A percentile compares a stretch with the other conserved stretches of the same genome.
Conservation (phyloP, 2,113 vertebrate genomes). For the Apteryx mantelli region DNA sequence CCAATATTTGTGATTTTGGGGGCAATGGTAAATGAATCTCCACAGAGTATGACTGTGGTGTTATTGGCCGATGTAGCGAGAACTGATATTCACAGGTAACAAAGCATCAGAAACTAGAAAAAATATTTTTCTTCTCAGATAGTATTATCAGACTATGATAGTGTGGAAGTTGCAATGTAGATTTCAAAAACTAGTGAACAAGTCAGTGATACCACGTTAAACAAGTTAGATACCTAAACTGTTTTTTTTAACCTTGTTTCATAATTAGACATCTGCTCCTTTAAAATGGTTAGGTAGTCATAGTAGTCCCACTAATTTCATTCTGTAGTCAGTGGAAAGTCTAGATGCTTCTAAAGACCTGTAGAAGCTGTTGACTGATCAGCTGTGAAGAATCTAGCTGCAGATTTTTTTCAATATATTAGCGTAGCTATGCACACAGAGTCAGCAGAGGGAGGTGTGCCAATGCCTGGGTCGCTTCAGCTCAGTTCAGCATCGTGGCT, state of each 20-base stretch:
- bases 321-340: neutral
- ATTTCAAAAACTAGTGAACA: neutral
- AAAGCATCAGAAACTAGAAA: too few relatives aligned
- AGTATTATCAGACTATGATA: neutral
- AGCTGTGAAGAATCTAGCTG: neutral
- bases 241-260: neutral
- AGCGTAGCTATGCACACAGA: neutral
- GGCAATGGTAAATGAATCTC: neutral
- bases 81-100: too few relatives aligned
- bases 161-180: neutral
- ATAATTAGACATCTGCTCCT: neutral
- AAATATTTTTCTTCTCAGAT: neutral
- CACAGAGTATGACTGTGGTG: too few relatives aligned
- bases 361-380: neutral
- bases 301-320: neutral
- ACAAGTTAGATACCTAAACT: neutral
- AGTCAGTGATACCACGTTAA: neutral
- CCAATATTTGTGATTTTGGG: neutral
- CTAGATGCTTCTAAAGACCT: neutral
- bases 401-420: neutral
- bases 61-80: too few relatives aligned
- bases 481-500: neutral
- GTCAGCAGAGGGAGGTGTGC: neutral
- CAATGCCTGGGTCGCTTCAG: neutral
- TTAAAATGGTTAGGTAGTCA: neutral